Evolutionary conservation across 2,888 invertebrate species (phyloP).

Genomic region (Conistra vaccinii): DNA sequence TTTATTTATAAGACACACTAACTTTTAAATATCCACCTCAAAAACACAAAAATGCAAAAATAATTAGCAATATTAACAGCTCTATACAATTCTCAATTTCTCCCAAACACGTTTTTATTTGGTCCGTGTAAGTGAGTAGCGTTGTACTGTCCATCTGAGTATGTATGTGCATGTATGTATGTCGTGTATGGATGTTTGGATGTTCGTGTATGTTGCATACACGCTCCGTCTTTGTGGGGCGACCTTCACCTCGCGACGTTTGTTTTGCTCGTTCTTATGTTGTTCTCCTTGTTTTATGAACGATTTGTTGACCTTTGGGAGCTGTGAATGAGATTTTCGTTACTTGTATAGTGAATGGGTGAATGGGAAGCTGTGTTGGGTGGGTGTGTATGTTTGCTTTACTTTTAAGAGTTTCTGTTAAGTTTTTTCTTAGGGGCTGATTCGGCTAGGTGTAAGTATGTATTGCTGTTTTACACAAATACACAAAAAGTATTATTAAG

Average conservation of each 20-base stretch:
- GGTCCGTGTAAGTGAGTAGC: conserved; percentile 85
- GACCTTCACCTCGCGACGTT: conserved; percentile 80
- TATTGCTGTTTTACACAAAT: not conserved
- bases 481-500: not conserved
- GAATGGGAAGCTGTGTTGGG: not conserved
- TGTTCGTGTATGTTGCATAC: conserved; percentile 44
- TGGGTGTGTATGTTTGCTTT: conserved; percentile 2
- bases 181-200: conserved; percentile 46
- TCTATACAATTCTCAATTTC: conserved; percentile 73
- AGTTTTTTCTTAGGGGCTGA: not conserved
- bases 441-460: not conserved
- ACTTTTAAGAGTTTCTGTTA: not conserved
- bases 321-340: conserved; percentile 51
- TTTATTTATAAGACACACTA: not conserved
- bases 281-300: conserved; percentile 68
- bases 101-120: conserved; percentile 77
- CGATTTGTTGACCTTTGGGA: conserved; percentile 64
- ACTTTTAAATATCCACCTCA: not conserved
- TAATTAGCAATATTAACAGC: conserved; percentile 64
- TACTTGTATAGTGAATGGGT: conserved; percentile 27
- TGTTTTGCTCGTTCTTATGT: conserved; percentile 69
- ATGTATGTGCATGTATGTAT: conserved; percentile 58
- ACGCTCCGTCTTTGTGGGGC: conserved; percentile 72
- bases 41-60: not conserved
- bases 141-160: conserved; percentile 73